phyloP scores from a whole-genome alignment of 64 coral and sea anemone species.

The Acropora tenuis region DNA sequence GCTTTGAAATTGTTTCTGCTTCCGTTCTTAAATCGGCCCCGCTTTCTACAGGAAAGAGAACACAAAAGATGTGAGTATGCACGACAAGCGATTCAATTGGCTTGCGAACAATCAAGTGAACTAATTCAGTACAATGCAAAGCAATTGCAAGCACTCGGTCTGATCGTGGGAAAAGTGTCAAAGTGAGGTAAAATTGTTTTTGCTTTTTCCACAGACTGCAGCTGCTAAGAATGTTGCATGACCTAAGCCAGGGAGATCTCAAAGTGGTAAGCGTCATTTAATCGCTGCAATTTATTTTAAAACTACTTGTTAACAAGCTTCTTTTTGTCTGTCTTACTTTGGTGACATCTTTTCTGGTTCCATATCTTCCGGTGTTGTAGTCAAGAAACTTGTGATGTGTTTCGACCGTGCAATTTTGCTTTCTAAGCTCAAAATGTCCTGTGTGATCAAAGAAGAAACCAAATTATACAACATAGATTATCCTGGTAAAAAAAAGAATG shows the following conservation, averaged over 20 bases:
- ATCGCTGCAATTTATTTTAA: neutral
- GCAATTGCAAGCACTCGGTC: too few relatives aligned
- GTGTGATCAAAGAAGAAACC: neutral
- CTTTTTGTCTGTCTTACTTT: neutral
- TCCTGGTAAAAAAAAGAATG: too few relatives aligned
- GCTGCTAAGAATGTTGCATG: too few relatives aligned
- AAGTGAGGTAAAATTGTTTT: too few relatives aligned
- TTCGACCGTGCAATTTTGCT: neutral
- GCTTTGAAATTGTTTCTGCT: neutral
- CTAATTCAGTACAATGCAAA: too few relatives aligned
- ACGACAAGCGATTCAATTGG: neutral
- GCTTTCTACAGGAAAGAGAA: neutral
- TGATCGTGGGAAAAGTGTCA: too few relatives aligned
- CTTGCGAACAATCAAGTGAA: too few relatives aligned
- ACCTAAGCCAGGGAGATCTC: too few relatives aligned
- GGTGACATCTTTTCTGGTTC: neutral
- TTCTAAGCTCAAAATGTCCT: conserved; percentile 14
- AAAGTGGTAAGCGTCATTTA: neutral
- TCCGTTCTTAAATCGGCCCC: neutral
- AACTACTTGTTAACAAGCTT: neutral
- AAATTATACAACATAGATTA: neutral
- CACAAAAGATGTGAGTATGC: neutral
- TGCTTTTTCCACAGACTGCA: too few relatives aligned
- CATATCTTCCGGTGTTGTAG: conserved; percentile 18
- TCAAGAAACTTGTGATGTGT: conserved; percentile 11